Evolutionary conservation across 2,797 vertebrate species (phyloP).

Genomic region (Microchirus variegatus): DNA sequence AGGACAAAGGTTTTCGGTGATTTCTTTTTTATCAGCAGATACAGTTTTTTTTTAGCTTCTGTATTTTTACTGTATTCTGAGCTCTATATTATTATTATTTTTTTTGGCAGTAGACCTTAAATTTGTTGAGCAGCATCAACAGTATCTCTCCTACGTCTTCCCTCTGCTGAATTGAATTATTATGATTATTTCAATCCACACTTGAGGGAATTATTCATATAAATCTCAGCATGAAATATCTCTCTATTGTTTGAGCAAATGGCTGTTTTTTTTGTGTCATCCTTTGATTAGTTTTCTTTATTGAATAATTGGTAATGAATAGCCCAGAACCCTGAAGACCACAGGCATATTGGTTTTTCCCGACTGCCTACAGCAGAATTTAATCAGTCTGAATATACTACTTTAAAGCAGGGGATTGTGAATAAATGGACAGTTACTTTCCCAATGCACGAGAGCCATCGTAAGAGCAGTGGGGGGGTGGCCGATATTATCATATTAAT

Average conservation of each 20-base stretch:
- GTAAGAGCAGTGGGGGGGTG: constrained; percentile 20
- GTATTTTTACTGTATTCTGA: no score
- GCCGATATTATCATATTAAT: constrained; percentile 65
- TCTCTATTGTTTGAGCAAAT: constrained; percentile 56
- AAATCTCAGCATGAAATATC: constrained; percentile 33
- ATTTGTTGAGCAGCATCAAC: not conserved
- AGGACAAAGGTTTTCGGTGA: no score
- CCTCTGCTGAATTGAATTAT: constrained; percentile 48
- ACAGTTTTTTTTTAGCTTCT: no score
- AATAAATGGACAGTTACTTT: constrained; percentile 56
- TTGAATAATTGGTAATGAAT: constrained; percentile 60
- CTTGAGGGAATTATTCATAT: constrained; percentile 38
- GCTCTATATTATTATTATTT: no score
- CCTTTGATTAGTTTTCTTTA: constrained; percentile 62
- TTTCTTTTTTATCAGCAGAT: no score
- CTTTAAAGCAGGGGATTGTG: constrained; percentile 44
- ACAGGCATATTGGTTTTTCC: constrained; percentile 47
- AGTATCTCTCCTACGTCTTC: constrained; percentile 16
- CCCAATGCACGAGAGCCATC: constrained; percentile 42
- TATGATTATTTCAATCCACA: constrained; percentile 44
- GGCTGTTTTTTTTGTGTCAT: constrained; percentile 43
- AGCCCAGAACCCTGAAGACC: constrained; percentile 22
- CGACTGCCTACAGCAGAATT: constrained; percentile 43
- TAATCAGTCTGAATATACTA: constrained; percentile 62
- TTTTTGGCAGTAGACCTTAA: no score